Conservation (phyloP, 1,140 invertebrate genomes). For the Goniozus legneri region DNA sequence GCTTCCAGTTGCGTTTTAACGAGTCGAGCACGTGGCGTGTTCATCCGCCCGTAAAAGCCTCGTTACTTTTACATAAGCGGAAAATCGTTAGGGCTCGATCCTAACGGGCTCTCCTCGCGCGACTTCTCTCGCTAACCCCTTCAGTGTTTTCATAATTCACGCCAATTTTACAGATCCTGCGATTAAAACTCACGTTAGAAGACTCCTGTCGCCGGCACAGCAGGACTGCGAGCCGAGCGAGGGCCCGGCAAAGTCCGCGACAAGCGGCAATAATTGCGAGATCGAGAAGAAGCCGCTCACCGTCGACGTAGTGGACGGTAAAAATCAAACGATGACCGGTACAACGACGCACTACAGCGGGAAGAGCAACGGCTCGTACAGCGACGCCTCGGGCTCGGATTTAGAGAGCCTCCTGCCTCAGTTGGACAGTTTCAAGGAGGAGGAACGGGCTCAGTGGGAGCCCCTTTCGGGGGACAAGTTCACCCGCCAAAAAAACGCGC, state of each 20-base stretch:
- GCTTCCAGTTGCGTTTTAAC: no score
- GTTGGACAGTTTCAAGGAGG: constrained; percentile 53
- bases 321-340: constrained; percentile 22
- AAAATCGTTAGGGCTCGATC: no score
- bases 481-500: constrained; percentile 44
- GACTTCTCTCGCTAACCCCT: no score
- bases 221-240: constrained; percentile 15
- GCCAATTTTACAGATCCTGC: constrained; percentile 75
- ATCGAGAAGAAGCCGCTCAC: constrained; percentile 2
- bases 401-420: constrained; percentile 52
- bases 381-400: constrained; percentile 49
- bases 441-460: constrained; percentile 57
- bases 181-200: constrained; percentile 75
- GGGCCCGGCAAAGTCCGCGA: constrained; percentile 7
- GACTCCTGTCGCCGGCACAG: constrained; percentile 61
- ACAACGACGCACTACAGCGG: constrained; percentile 22
- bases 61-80: no score
- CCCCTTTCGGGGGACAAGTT: constrained; percentile 53
- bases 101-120: no score
- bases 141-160: background rate
- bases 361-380: constrained; percentile 53
- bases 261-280: constrained; percentile 9
- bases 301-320: background rate
- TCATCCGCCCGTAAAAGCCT: no score
- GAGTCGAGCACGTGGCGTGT: no score